phyloP scores from a whole-genome alignment of 2,113 vertebrate genomes.

The Sander vitreus region DNA sequence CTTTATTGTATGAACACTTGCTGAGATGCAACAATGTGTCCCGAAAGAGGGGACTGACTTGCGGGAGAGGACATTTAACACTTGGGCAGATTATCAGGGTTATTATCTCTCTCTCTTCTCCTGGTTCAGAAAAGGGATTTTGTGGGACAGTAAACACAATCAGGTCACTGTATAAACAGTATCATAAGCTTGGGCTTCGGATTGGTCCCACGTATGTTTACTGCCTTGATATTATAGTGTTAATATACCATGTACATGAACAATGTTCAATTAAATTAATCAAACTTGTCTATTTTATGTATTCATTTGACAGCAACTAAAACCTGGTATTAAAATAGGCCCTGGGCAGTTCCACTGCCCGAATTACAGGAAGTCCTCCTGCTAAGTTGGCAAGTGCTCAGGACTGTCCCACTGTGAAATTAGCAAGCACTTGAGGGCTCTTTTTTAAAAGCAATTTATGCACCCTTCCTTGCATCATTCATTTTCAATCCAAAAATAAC shows the following conservation, averaged over 20 bases:
- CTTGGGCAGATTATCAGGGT: not conserved
- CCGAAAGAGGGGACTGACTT: not conserved
- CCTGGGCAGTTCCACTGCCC: too few species aligned
- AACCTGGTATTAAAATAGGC: too few species aligned
- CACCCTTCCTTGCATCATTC: not conserved
- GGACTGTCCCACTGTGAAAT: constrained; percentile 20
- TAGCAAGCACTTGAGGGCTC: not conserved
- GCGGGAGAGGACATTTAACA: not conserved
- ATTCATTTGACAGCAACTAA: too few species aligned
- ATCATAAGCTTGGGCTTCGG: not conserved
- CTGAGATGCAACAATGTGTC: constrained; percentile 29
- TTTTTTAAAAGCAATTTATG: constrained; percentile 2
- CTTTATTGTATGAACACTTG: constrained; percentile 22
- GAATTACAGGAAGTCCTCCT: not conserved
- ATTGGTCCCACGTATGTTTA: not conserved
- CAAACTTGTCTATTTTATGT: not conserved
- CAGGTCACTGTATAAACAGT: not conserved
- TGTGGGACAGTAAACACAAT: not conserved
- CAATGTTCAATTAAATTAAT: not conserved
- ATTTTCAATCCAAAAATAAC: not conserved
- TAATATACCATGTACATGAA: not conserved
- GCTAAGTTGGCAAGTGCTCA: not conserved
- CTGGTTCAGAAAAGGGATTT: not conserved
- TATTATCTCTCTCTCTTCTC: constrained; percentile 4
- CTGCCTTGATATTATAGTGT: not conserved